These are phyloP conservation scores for Baccha elongata DNA, from an alignment of 2,888 invertebrate species.

Conservation along the genomic window DNA sequence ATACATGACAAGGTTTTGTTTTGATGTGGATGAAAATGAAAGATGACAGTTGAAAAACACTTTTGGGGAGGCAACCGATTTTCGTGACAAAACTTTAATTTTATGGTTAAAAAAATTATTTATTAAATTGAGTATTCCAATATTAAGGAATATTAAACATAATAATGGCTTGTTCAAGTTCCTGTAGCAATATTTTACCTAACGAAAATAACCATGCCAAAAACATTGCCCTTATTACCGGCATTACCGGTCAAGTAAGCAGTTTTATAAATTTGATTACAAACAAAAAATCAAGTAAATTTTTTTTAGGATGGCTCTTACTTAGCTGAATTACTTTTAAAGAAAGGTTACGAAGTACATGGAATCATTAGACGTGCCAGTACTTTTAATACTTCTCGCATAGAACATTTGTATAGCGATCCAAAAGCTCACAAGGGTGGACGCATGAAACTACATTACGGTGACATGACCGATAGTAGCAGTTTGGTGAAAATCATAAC, in stretches of 20 bases:
- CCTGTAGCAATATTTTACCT: neutral
- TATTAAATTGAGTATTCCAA: neutral
- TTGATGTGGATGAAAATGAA: too few species aligned
- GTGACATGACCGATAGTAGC: slow-evolving; percentile 99
- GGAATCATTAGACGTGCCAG: slow-evolving; percentile 97
- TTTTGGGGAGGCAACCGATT: too few species aligned
- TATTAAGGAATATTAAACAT: neutral
- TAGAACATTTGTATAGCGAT: slow-evolving; percentile 97
- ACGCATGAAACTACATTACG: slow-evolving; percentile 97
- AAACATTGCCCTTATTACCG: slow-evolving; percentile 93
- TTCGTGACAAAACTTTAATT: neutral
- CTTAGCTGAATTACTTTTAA: slow-evolving; percentile 94
- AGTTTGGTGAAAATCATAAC: slow-evolving; percentile 94
- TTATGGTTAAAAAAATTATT: neutral
- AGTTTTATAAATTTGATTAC: too few species aligned
- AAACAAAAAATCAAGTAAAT: neutral
- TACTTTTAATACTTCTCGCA: slow-evolving; percentile 97
- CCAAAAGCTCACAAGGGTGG: slow-evolving; percentile 94
- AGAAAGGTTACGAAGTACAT: slow-evolving; percentile 97
- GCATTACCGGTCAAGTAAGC: slow-evolving; percentile 97
- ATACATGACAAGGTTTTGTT: too few species aligned
- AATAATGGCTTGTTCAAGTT: slow-evolving; percentile 33
- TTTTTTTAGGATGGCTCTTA: slow-evolving; percentile 96
- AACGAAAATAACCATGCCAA: slow-evolving; percentile 17
- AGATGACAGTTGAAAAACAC: too few species aligned